phyloP scores from a whole-genome alignment of 92 coral and sea anemone genomes.

The Porites divaricata region DNA sequence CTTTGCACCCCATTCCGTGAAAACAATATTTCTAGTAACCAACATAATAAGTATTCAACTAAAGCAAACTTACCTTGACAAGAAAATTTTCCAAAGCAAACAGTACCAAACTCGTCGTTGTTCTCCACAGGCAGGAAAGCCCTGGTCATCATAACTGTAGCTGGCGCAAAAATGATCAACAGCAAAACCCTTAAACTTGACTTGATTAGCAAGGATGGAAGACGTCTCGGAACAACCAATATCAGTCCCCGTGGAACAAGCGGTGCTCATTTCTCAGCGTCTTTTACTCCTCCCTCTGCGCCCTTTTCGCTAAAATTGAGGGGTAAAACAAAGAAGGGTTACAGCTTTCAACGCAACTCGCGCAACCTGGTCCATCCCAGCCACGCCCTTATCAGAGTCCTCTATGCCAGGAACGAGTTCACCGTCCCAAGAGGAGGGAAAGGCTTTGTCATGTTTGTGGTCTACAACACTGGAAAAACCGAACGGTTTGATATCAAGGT shows the following conservation, averaged over 20 bases:
- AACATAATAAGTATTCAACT: too few species aligned
- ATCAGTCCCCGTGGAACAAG: constrained; percentile 62
- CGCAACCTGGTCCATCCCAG: constrained; percentile 62
- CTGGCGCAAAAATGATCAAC: constrained; percentile 66
- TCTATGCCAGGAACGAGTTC: constrained; percentile 76
- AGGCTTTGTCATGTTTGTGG: constrained; percentile 60
- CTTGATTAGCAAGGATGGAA: constrained; percentile 45
- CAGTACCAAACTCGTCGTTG: not conserved
- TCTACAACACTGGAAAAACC: constrained; percentile 78
- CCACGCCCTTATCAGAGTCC: constrained; percentile 67
- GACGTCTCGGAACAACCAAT: constrained; percentile 29
- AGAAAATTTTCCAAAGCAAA: too few species aligned
- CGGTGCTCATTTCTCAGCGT: constrained; percentile 72
- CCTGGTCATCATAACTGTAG: constrained; percentile 70
- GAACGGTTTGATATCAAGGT: constrained; percentile 72
- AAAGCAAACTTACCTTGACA: too few species aligned
- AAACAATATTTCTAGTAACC: too few species aligned
- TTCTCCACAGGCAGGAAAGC: constrained; percentile 57
- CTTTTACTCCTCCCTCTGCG: constrained; percentile 73
- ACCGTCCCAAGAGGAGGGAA: constrained; percentile 67
- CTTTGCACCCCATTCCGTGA: too few species aligned
- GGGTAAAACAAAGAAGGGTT: constrained; percentile 77
- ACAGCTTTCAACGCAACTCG: constrained; percentile 64
- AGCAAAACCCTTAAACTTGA: constrained; percentile 61
- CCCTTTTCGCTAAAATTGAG: constrained; percentile 71